These are phyloP conservation scores for Corella eumyota DNA, from an alignment of 23 tunicate genomes.

Conservation along the genomic window DNA sequence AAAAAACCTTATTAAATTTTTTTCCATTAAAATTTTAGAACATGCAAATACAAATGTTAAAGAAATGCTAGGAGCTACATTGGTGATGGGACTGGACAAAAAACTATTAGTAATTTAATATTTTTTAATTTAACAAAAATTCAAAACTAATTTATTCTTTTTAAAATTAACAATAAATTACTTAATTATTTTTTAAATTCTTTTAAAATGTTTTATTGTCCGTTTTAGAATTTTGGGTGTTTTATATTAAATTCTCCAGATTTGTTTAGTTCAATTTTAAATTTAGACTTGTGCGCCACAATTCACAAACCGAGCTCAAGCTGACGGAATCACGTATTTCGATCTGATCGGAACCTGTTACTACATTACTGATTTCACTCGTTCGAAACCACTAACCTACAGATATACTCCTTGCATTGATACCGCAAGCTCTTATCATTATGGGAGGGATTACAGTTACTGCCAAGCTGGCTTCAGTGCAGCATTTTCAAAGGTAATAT, in stretches of 20 bases:
- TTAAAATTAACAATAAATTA: not conserved
- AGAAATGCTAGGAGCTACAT: slow-evolving; percentile 53
- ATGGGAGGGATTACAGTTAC: slow-evolving; percentile 32
- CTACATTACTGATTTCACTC: slow-evolving; percentile 34
- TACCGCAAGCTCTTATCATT: slow-evolving; percentile 10
- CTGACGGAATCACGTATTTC: not conserved
- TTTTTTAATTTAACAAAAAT: not conserved
- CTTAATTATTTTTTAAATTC: not conserved
- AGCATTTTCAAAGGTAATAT: slow-evolving; percentile 60
- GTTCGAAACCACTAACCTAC: slow-evolving; percentile 11
- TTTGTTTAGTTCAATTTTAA: not conserved
- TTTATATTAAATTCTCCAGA: too few relatives aligned
- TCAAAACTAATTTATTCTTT: too few relatives aligned
- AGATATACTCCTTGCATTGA: slow-evolving; percentile 32
- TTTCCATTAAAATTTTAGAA: slow-evolving; percentile 9
- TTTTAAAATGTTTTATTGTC: not conserved
- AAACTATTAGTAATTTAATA: slow-evolving; percentile 42
- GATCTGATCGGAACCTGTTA: slow-evolving; percentile 70
- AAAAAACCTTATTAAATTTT: too few relatives aligned
- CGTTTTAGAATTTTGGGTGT: too few relatives aligned
- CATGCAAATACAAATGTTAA: not conserved
- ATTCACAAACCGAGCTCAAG: slow-evolving; percentile 25
- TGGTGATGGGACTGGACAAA: slow-evolving; percentile 32
- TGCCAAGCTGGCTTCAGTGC: slow-evolving; percentile 83
- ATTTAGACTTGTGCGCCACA: slow-evolving; percentile 67